phyloP scores from a whole-genome alignment of 2,797 vertebrate genomes.

The Leptodactylus fallax region DNA sequence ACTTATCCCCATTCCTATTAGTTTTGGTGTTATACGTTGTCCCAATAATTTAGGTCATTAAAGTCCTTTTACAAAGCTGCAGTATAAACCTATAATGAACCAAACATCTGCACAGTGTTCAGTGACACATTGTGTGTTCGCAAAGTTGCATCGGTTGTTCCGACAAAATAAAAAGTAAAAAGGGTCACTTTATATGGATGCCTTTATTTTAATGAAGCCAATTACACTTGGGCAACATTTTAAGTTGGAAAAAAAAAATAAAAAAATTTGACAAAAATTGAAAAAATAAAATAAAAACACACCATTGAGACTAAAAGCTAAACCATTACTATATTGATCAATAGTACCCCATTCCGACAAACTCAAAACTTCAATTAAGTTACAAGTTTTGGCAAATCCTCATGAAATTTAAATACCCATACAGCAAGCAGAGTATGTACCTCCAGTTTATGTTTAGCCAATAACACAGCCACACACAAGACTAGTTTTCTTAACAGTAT shows the following conservation, averaged over 20 bases:
- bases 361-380: constrained; percentile 55
- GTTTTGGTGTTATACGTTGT: no score
- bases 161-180: constrained; percentile 45
- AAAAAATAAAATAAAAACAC: constrained; percentile 36
- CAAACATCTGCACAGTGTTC: not conserved
- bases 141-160: not conserved
- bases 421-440: constrained; percentile 52
- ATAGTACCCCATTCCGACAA: constrained; percentile 49
- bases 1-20: no score
- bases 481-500: constrained; percentile 25
- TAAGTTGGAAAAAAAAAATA: constrained; percentile 10
- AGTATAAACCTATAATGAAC: not conserved
- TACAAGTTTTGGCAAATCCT: constrained; percentile 60
- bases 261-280: not conserved
- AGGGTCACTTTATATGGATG: constrained; percentile 58
- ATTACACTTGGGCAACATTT: constrained; percentile 60
- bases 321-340: constrained; percentile 41
- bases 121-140: not conserved
- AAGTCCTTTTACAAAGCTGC: not conserved
- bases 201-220: constrained; percentile 63
- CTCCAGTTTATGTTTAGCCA: constrained; percentile 45
- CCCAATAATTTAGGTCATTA: no score
- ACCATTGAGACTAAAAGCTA: constrained; percentile 59
- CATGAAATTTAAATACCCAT: constrained; percentile 56
- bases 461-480: constrained; percentile 56